Base-by-base conservation (phyloP, 2,797 vertebrate species). In the Alcedo quadribrachys region DNA sequence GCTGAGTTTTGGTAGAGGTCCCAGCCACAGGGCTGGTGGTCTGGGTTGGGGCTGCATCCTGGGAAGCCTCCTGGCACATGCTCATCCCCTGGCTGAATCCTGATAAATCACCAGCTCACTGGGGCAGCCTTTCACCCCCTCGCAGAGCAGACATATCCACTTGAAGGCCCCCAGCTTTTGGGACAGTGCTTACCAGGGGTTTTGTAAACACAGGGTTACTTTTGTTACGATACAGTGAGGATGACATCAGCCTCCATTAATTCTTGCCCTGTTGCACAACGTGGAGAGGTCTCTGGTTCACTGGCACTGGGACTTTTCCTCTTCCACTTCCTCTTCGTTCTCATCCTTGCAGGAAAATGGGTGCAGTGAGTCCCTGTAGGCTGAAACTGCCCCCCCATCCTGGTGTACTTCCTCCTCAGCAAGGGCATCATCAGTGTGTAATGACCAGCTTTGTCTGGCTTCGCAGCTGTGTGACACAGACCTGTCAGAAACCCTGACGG, bases 201-300 rank as follows among this genome's bases (percentile, higher is more conserved):
- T 51, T 65, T 51, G 51, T 9, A 19, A 51, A 22, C 27, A 37
- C 17, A 6, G 5, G 1, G 10, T 58, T 27, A 15, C 25, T 74
- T 74, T 13, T 60, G 40, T 24, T 51, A 57, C 0, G 0, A 4
- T 22, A 3, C 2, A 17, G 40, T 2, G 15, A 69, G 46, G n/a
- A 19, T 8, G 5, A 57, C 60, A 15, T 28, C 80, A 62, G 5
- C 80, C 68, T 70, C 30, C 14, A 7, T 22, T 28, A 48, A 48
- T 54, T 69, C 66, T 28, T 1, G 12, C 13, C 33, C 12, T 19
- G 14, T 76, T 80, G 79, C 46, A 73, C 92, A 80, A 57, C 0
- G 2, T 1, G 1, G 43, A 54, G 67, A 19, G 28, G 21, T 33
- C 75, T 79, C 28, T 0, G 6, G 50, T 43, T 63, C 1, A 0